A percentile compares a stretch with the other conserved stretches of the same genome.
Conservation (phyloP, 2,797 vertebrate species). For the Etheostoma nigrum region DNA sequence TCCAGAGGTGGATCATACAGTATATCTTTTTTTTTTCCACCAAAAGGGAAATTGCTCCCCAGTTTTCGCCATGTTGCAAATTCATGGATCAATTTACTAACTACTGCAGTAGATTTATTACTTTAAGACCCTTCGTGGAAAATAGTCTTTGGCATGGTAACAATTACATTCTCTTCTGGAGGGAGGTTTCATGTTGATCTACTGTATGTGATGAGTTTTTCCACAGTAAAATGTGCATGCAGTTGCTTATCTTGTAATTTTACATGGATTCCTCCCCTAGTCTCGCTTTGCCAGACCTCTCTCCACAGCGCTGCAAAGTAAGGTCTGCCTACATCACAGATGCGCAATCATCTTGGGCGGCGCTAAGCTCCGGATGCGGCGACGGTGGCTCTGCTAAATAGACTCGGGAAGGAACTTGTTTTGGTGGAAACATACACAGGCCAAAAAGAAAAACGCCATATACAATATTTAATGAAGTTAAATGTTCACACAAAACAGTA, state of each 20-base stretch:
- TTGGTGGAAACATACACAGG: no score
- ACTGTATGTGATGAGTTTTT: not conserved
- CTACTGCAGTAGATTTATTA: slow-evolving; percentile 29
- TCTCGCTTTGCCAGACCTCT: no score
- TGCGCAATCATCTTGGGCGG: no score
- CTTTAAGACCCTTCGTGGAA: slow-evolving; percentile 8
- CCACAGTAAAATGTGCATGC: not conserved
- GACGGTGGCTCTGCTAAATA: no score
- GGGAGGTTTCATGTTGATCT: slow-evolving; percentile 11
- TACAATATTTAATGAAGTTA: no score
- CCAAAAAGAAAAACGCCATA: no score
- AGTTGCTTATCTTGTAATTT: not conserved
- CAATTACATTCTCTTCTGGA: slow-evolving; percentile 26
- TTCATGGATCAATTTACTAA: slow-evolving; percentile 47
- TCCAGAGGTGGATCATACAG: slow-evolving; percentile 6
- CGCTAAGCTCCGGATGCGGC: no score
- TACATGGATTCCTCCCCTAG: not conserved
- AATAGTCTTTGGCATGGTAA: slow-evolving; percentile 28
- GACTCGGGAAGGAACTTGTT: no score
- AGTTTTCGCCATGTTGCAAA: slow-evolving; percentile 30
- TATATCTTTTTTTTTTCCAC: slow-evolving; percentile 15
- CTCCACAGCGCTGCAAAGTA: no score
- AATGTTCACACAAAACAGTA: no score
- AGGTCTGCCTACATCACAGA: no score
- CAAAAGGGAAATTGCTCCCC: slow-evolving; percentile 25